Percentiles rank a stretch among this genome's conserved stretches.
phyloP scores from a whole-genome alignment of 2,113 vertebrate species.

The Ammodytes marinus region DNA sequence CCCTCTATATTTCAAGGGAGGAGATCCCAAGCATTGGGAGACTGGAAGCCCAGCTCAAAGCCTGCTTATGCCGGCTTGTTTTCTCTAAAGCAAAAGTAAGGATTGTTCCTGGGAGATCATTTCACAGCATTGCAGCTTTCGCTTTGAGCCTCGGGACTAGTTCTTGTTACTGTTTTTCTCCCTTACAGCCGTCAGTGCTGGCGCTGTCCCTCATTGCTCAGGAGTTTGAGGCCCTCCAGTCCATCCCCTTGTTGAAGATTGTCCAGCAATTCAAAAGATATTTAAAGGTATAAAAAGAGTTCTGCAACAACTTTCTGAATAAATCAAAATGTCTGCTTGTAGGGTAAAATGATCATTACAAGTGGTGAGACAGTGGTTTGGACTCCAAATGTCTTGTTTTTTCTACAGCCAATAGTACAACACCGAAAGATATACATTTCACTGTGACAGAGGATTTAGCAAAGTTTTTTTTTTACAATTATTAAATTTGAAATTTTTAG shows the following conservation, averaged over 20 bases:
- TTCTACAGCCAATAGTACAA: background rate
- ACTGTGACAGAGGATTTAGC: too few species aligned
- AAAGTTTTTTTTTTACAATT: background rate
- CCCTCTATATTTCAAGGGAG: conserved; percentile 86
- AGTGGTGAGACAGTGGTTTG: background rate
- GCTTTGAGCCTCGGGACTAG: background rate
- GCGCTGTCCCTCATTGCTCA: conserved; percentile 95
- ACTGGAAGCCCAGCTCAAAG: conserved; percentile 97
- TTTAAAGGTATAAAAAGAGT: conserved; percentile 86
- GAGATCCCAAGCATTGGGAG: conserved; percentile 92
- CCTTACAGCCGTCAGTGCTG: conserved; percentile 93
- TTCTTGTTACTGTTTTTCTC: conserved; percentile 1
- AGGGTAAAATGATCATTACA: background rate
- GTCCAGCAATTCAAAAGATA: conserved; percentile 91
- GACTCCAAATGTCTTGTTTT: background rate
- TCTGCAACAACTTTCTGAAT: background rate
- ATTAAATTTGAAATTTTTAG: too few species aligned
- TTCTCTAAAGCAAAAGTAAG: conserved; percentile 99
- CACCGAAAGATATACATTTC: background rate
- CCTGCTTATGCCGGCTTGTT: conserved; percentile 93
- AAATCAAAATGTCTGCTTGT: background rate
- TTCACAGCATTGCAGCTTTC: conserved; percentile 48
- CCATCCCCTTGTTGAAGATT: conserved; percentile 88
- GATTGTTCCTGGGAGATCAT: conserved; percentile 34
- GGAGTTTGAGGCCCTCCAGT: conserved; percentile 91